Evolutionary conservation across 2,888 invertebrate genomes (phyloP), one percentile per base, ranked within the genome.

Genomic region (Opisthograptis luteolata): DNA sequence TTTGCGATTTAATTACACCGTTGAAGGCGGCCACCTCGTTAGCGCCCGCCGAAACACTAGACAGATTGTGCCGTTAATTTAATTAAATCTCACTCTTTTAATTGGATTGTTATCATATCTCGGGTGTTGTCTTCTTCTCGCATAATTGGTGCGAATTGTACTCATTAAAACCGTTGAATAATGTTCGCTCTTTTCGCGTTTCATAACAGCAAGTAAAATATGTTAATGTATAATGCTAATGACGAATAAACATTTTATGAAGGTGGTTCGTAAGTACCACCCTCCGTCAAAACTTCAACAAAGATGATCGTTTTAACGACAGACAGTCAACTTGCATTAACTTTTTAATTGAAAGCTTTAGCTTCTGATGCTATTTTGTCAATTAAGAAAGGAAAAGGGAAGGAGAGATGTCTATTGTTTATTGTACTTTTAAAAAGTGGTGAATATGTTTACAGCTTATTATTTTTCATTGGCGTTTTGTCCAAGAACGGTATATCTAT

Each of bases 1-100:
- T 73, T 71, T 64, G 69, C 70, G 70, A 66, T 76, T 81, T 82
- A 82, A 82, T 82, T 83, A 79, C 71, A 69, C 60, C 68, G 68
- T 64, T 68, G 67, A 62, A 68, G 67, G 66, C 68, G 68, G 64
- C 69, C 67, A 70, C 69, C 74, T 80, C 78, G 77, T 82, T 81
- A 83, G 73, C 64, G 66, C 60, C 53, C 57, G 62, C 55, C 68
- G 65, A 70, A 73, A 73, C 67, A 68, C 68, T 66, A 70, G 73
- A 76, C 71, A 67, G 73, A 77, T 79, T 79, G 75, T 69, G 68
- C 60, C 64, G 66, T 72, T 73, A 66, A 70, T 75, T 72, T 66
- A 66, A 69, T 68, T 58, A 58, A 64, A 66, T 66, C 59, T 58
- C 66, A 62, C 60, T 57, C 60, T 60, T 65, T n/a, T 63, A 70